phyloP scores from a whole-genome alignment of 1,140 invertebrate species.

The Gonioctena quinquepunctata region DNA sequence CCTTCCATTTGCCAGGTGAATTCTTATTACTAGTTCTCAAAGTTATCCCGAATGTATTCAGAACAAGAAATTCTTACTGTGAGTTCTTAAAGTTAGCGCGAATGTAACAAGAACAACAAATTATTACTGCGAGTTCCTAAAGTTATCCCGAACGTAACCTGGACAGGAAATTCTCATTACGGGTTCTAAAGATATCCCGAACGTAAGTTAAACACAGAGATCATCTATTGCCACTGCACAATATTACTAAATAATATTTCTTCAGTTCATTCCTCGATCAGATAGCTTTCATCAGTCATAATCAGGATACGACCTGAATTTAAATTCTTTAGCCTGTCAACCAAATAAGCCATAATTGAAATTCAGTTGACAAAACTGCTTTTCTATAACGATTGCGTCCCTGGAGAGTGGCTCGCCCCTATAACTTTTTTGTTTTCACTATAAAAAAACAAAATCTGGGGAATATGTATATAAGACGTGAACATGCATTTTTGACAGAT shows the following conservation, averaged over 20 bases:
- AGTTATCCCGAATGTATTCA: neutral
- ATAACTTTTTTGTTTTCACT: too few species aligned
- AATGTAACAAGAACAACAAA: neutral
- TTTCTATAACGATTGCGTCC: too few species aligned
- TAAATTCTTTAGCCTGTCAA: too few species aligned
- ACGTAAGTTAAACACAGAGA: neutral
- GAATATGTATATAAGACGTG: too few species aligned
- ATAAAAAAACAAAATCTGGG: too few species aligned
- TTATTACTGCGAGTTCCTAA: neutral
- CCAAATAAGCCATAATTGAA: too few species aligned
- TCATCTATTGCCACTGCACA: neutral
- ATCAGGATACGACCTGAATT: neutral
- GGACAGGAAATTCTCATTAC: neutral
- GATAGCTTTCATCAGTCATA: neutral
- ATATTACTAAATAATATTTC: neutral
- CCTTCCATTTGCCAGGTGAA: neutral
- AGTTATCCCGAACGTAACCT: neutral
- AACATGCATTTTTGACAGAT: too few species aligned
- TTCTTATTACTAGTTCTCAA: neutral
- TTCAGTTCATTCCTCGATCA: neutral
- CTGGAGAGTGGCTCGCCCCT: too few species aligned
- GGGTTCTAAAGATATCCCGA: neutral
- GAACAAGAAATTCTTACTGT: neutral
- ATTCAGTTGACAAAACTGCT: too few species aligned
- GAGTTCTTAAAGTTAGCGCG: neutral